phyloP scores from a whole-genome alignment of 2,888 invertebrate species.

The Parthenolecanium corni region DNA sequence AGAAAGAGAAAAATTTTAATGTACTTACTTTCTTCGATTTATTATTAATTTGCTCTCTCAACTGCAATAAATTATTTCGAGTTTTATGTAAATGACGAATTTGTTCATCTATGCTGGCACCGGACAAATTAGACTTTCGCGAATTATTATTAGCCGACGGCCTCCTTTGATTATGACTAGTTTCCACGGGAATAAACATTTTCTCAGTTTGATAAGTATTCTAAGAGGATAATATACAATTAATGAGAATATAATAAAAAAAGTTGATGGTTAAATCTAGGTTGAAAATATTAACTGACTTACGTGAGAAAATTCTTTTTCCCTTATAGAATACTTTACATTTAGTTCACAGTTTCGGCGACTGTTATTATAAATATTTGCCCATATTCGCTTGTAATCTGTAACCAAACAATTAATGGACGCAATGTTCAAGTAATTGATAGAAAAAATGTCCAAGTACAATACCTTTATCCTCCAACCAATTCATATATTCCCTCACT shows the following conservation, averaged over 20 bases:
- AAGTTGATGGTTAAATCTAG: too few species aligned
- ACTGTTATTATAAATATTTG: constrained; percentile 4
- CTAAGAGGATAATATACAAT: neutral
- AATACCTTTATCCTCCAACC: constrained; percentile 19
- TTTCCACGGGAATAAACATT: neutral
- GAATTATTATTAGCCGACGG: too few species aligned
- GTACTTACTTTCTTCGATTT: constrained; percentile 12
- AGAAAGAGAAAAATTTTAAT: too few species aligned
- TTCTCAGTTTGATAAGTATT: neutral
- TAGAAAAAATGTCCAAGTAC: neutral
- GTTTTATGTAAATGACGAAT: constrained; percentile 12
- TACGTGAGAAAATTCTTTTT: neutral
- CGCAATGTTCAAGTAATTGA: neutral
- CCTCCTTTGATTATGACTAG: neutral
- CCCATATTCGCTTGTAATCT: constrained; percentile 20
- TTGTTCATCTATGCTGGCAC: constrained; percentile 1
- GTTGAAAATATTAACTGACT: too few species aligned
- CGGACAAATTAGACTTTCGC: too few species aligned
- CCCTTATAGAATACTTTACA: neutral
- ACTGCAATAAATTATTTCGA: constrained; percentile 3
- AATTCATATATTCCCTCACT: constrained; percentile 8
- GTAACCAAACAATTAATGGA: neutral
- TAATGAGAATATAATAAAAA: too few species aligned
- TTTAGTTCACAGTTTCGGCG: neutral
- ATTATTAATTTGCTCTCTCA: constrained; percentile 4